Conservation (phyloP, 2,113 vertebrate genomes). For the Myiozetetes cayanensis region DNA sequence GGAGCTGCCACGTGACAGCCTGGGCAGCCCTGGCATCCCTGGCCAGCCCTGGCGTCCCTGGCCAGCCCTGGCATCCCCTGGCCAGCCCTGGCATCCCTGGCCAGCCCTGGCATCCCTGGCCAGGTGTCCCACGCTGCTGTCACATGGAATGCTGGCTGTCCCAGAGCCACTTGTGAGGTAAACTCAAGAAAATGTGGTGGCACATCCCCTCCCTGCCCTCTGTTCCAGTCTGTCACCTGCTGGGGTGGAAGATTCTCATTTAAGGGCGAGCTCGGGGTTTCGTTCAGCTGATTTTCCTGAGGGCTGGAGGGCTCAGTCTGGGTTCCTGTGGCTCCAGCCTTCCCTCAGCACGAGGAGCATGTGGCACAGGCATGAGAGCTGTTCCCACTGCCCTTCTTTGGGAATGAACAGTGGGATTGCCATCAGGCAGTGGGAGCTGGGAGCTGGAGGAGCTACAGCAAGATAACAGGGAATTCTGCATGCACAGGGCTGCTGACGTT, state of each 20-base stretch:
- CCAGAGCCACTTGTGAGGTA: neutral
- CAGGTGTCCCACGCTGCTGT: neutral
- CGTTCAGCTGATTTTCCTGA: neutral
- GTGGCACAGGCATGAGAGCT: neutral
- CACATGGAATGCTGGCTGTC: fast-evolving
- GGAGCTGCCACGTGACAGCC: neutral
- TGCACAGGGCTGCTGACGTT: fast-evolving
- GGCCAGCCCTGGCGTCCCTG: neutral
- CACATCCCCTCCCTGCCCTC: neutral
- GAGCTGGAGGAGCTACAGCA: neutral
- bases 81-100: neutral
- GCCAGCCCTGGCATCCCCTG: neutral
- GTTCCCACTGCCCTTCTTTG: neutral
- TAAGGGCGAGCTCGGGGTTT: neutral
- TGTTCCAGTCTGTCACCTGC: neutral
- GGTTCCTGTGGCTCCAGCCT: neutral
- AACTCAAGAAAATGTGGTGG: neutral
- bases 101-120: neutral
- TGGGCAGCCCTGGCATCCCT: neutral
- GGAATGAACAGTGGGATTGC: neutral
- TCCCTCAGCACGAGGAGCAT: neutral
- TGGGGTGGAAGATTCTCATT: neutral
- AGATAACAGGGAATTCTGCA: neutral
- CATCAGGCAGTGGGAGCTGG: neutral
- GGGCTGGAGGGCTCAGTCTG: neutral